Percentiles rank a stretch among this genome's conserved stretches.
Conservation (phyloP, 2,113 vertebrate genomes). For the Pholis gunnellus region DNA sequence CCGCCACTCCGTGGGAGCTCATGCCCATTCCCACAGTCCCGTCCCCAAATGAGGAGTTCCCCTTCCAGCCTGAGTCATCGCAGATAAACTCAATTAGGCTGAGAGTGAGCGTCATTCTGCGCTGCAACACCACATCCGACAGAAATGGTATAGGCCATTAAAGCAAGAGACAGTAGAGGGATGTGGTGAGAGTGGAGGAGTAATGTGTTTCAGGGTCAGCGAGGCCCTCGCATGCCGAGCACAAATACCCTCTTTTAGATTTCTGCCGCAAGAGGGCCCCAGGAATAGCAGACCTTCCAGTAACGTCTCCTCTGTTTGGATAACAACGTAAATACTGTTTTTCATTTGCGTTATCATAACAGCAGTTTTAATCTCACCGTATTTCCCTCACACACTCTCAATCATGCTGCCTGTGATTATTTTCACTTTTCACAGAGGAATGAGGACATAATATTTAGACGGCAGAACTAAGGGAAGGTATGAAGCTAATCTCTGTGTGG, state of each 20-base stretch:
- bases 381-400: constrained; percentile 33
- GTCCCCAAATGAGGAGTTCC: constrained; percentile 56
- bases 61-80: constrained; percentile 36
- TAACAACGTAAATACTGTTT: constrained; percentile 69
- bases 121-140: constrained; percentile 4
- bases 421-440: constrained; percentile 50
- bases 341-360: constrained; percentile 55
- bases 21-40: constrained; percentile 70
- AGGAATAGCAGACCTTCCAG: constrained; percentile 72
- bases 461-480: constrained; percentile 27
- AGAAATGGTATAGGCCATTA: constrained; percentile 18
- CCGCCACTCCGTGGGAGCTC: constrained; percentile 47
- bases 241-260: constrained; percentile 63
- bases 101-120: constrained; percentile 4
- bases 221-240: constrained; percentile 45
- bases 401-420: constrained; percentile 45
- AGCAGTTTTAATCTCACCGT: constrained; percentile 45
- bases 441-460: constrained; percentile 30
- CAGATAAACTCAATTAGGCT: constrained; percentile 27
- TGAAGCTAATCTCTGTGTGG: constrained; percentile 9
- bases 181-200: constrained; percentile 35
- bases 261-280: constrained; percentile 55
- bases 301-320: constrained; percentile 71
- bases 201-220: constrained; percentile 55
- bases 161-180: not conserved